Evolutionary conservation across 1,140 invertebrate species (phyloP).

Genomic region (Medauroidea extradentata): DNA sequence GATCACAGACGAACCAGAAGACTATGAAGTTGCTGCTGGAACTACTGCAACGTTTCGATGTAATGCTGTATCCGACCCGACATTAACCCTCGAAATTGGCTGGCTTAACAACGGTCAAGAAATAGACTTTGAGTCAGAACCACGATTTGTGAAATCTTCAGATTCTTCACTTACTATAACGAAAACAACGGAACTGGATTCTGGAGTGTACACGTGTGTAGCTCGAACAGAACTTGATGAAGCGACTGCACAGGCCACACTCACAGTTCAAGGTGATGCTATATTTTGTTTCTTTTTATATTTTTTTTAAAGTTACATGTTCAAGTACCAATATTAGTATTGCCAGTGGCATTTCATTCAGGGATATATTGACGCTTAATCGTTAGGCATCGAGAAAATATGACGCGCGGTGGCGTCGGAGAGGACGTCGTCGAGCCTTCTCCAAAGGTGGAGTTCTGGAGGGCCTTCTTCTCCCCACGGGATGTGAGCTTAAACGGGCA

Average conservation of each 20-base stretch:
- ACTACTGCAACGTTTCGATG: constrained; percentile 88
- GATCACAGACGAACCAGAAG: constrained; percentile 80
- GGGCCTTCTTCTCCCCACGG: too few relatives aligned
- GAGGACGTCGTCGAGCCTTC: too few relatives aligned
- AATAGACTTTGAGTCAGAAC: constrained; percentile 84
- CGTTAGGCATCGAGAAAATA: too few relatives aligned
- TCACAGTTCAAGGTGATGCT: constrained; percentile 79
- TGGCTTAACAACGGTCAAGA: constrained; percentile 82
- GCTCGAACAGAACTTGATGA: constrained; percentile 86
- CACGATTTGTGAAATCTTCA: constrained; percentile 73
- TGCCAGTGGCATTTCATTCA: too few relatives aligned
- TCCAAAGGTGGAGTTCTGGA: too few relatives aligned
- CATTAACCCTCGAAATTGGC: constrained; percentile 71
- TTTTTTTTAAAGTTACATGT: too few relatives aligned
- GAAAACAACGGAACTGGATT: constrained; percentile 90
- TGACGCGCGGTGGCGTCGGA: too few relatives aligned
- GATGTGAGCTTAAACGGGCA: too few relatives aligned
- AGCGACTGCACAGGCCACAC: constrained; percentile 73
- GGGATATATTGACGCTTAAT: too few relatives aligned
- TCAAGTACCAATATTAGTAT: too few relatives aligned
- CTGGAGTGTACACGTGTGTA: constrained; percentile 94
- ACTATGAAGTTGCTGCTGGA: constrained; percentile 88
- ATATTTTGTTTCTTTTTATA: too few relatives aligned
- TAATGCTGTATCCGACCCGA: constrained; percentile 82
- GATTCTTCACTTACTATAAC: constrained; percentile 92